Conservation (phyloP, 2,113 vertebrate species). For the Serilophus lunatus region DNA sequence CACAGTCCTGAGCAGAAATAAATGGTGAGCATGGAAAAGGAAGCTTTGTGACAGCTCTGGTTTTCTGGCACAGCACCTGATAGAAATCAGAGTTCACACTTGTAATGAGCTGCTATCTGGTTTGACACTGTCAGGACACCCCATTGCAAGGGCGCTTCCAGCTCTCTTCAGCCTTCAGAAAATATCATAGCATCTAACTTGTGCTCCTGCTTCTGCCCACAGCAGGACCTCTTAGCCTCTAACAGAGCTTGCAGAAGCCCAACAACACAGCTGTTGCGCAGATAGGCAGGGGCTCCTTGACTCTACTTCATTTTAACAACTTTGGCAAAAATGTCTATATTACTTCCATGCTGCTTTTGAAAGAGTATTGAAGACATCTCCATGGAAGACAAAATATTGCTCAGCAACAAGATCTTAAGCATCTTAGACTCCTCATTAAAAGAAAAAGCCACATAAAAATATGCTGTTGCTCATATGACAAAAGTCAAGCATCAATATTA, state of each 20-base stretch:
- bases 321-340: neutral
- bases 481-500: conserved; percentile 47
- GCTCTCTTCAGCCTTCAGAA: neutral
- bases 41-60: neutral
- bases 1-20: neutral
- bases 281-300: neutral
- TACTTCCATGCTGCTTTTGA: neutral
- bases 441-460: neutral
- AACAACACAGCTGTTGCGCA: neutral
- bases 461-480: neutral
- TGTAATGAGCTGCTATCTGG: neutral
- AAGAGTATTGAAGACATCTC: neutral
- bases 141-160: neutral
- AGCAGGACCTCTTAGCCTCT: neutral
- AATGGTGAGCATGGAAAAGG: neutral
- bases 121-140: neutral
- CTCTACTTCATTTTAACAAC: neutral
- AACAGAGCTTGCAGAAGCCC: neutral
- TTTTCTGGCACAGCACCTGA: neutral
- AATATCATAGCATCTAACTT: neutral
- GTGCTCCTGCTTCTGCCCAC: neutral
- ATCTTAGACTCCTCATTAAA: neutral
- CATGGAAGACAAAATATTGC: neutral
- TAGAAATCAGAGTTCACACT: neutral
- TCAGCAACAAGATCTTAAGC: neutral